Evolutionary conservation across 2,113 vertebrate species (phyloP).

Genomic region (Lophura nycthemera): DNA sequence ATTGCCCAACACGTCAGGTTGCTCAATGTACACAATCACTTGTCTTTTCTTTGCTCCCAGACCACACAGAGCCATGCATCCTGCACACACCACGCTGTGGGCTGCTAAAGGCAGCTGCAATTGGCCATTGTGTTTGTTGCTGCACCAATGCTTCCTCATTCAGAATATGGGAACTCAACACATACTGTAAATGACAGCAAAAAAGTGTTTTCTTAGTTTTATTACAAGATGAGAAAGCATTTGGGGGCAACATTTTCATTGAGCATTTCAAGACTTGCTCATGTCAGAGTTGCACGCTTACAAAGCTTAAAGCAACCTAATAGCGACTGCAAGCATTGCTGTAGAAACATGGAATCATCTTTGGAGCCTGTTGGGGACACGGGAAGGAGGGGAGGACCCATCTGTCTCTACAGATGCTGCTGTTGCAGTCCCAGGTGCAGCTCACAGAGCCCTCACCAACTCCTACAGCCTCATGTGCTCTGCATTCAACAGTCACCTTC

Average conservation of each 20-base stretch:
- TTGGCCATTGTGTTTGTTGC: not conserved
- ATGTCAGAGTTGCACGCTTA: not conserved
- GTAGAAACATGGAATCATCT: accelerated
- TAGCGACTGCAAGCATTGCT: not conserved
- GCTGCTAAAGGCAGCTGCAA: not conserved
- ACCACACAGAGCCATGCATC: accelerated
- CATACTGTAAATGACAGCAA: accelerated
- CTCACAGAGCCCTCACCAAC: accelerated
- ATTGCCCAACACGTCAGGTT: not conserved
- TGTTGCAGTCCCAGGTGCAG: not conserved
- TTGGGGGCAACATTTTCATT: not conserved
- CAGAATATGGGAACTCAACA: not conserved
- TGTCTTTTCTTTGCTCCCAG: not conserved
- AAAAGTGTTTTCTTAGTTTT: not conserved
- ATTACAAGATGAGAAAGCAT: accelerated
- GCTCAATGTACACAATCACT: not conserved
- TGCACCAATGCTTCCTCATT: slow-evolving; percentile 34
- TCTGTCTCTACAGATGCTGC: not conserved
- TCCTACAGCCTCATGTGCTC: not conserved
- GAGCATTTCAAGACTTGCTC: not conserved
- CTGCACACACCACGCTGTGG: not conserved
- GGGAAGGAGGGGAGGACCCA: not conserved
- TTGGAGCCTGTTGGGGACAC: not conserved
- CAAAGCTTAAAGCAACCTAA: not conserved
- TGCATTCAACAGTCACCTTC: not conserved